These are phyloP conservation scores for Megalops atlanticus DNA, from an alignment of 2,113 vertebrate species.

Conservation along the genomic window DNA sequence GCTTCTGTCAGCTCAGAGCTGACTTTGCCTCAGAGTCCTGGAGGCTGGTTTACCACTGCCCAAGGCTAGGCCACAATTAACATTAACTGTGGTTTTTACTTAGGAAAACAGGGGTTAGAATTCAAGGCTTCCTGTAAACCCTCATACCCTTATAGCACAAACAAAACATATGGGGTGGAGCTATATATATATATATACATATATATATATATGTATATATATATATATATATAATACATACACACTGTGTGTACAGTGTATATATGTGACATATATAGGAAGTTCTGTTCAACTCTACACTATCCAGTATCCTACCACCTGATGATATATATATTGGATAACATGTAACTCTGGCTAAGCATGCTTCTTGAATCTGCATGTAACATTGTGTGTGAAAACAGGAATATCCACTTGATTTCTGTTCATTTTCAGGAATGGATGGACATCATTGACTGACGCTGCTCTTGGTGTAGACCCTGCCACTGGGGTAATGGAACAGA, in stretches of 20 bases:
- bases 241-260: no score
- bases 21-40: constrained; percentile 30
- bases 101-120: not conserved
- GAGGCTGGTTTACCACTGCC: constrained; percentile 31
- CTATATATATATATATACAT: not conserved
- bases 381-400: no score
- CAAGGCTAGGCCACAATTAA: constrained; percentile 9
- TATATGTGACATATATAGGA: no score
- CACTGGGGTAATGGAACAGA: not conserved
- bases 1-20: constrained; percentile 48
- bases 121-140: not conserved
- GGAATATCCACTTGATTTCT: no score
- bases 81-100: constrained; percentile 28
- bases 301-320: no score
- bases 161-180: not conserved
- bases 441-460: not conserved
- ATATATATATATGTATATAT: no score
- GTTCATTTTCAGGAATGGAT: no score
- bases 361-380: no score
- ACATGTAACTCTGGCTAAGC: no score
- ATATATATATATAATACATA: no score
- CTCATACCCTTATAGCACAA: not conserved
- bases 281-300: no score
- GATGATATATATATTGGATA: no score
- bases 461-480: not conserved